These are phyloP conservation scores for Pelecanoides urinatrix DNA, from an alignment of 2,113 vertebrate species.

Conservation along the genomic window DNA sequence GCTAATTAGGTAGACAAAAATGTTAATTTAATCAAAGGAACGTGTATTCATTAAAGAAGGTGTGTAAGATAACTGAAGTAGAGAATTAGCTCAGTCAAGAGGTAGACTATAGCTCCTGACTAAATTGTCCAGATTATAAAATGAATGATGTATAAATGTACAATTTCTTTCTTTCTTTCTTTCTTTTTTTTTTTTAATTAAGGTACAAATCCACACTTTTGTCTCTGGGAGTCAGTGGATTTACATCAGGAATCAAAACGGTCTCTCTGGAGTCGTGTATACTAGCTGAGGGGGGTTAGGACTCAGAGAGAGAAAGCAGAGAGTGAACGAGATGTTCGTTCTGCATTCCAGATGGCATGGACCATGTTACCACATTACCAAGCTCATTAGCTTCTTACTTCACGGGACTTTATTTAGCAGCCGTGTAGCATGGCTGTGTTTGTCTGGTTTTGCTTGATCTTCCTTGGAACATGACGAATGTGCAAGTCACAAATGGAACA, in stretches of 20 bases:
- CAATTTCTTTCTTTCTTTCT: background rate
- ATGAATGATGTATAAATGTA: background rate
- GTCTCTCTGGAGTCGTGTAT: background rate
- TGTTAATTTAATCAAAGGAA: conserved; percentile 81
- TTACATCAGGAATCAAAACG: background rate
- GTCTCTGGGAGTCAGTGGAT: background rate
- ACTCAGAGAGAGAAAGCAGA: background rate
- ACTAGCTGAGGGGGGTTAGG: background rate
- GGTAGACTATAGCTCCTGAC: conserved; percentile 50
- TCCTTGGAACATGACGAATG: background rate
- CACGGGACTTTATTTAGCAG: background rate
- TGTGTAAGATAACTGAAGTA: conserved; percentile 67
- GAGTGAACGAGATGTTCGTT: background rate
- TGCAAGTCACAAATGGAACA: background rate
- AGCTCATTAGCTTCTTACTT: background rate
- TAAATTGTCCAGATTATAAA: conserved; percentile 24
- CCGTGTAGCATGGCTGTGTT: background rate
- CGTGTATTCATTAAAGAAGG: conserved; percentile 73
- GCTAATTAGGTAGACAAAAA: conserved; percentile 78
- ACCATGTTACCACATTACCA: background rate
- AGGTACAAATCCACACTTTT: background rate
- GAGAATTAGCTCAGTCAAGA: conserved; percentile 71
- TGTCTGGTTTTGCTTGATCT: background rate
- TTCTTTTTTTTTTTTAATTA: background rate
- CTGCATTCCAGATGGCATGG: conserved; percentile 8